Base-by-base conservation (phyloP, 64 coral and sea anemone genomes). In the Astreopora myriophthalma region DNA sequence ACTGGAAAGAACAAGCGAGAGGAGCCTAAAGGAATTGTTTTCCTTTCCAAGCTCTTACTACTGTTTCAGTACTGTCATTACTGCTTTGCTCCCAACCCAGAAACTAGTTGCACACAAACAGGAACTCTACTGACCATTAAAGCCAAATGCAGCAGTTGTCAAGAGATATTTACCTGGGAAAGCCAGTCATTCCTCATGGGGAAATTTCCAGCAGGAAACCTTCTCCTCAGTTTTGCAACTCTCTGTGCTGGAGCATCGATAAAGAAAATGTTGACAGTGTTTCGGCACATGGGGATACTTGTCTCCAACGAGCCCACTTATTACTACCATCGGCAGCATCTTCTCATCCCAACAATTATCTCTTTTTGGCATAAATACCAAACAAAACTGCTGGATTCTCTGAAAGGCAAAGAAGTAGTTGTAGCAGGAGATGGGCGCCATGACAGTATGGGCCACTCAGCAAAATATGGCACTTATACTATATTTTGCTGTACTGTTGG, bases 401-500 rank as follows among this genome's bases (percentile, higher is more conserved):
- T 93, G 23, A 33, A 86, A 33, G 85, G 63, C 17, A 87, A 93
- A 72, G 82, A 87, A 38, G 81, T 93, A 25, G 57, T 87, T 25
- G 28, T 93, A 23, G 91, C 91, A 22, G 84, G 91, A 31, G 91
- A 93, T 66, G 83, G 83, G 28, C 69, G 74, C 3, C 91, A 42
- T 42, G 89, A 91, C 66, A 71, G 35, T 17, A 91, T 91, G 89
- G 89, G 89, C 8, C 89, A 91, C 33, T 91, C 91, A 4, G 91
- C 91, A 67, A 93, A 93, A 52, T 93, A 86, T 51, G 55, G 91
- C 13, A 93, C 91, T 5, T 91, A 91, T 30, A 57, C 89, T 17
- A 91, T 84, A 26, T 91, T 90, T 32, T 90, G 88, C 62, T 80
- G 74, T 48, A 80, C 88, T 4, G 22, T 68, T 65, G 75, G 86